Conservation (phyloP, 2,888 invertebrate species). For the Psococerastis gibbosa region DNA sequence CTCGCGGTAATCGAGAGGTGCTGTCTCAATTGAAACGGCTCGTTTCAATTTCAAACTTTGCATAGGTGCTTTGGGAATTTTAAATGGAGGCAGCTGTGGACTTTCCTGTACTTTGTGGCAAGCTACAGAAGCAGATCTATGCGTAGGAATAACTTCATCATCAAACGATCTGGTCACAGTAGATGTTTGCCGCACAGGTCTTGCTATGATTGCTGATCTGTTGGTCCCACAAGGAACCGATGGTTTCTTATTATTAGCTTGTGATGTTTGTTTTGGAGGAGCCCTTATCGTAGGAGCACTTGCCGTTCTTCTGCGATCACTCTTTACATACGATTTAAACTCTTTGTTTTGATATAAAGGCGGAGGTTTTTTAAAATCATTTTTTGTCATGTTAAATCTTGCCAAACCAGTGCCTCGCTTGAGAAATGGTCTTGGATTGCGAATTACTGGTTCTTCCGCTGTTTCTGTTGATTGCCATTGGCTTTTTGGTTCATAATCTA, state of each 20-base stretch:
- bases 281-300: neutral
- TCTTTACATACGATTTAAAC: neutral
- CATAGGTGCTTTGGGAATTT: neutral
- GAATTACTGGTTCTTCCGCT: too few relatives aligned
- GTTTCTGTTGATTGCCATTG: neutral
- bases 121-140: neutral
- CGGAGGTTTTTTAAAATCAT: neutral
- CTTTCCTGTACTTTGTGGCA: neutral
- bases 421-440: neutral
- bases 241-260: neutral
- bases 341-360: neutral
- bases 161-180: neutral
- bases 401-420: neutral
- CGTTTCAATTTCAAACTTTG: neutral
- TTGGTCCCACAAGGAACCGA: neutral
- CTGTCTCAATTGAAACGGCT: too few relatives aligned
- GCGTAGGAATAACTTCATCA: neutral
- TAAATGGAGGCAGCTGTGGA: too few relatives aligned
- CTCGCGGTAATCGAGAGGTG: too few relatives aligned
- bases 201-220: neutral
- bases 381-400: neutral
- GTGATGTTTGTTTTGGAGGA: neutral
- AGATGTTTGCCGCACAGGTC: neutral
- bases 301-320: neutral
- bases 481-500: too few relatives aligned